Conservation (phyloP, 1,140 invertebrate genomes). For the Leguminivora glycinivorella region DNA sequence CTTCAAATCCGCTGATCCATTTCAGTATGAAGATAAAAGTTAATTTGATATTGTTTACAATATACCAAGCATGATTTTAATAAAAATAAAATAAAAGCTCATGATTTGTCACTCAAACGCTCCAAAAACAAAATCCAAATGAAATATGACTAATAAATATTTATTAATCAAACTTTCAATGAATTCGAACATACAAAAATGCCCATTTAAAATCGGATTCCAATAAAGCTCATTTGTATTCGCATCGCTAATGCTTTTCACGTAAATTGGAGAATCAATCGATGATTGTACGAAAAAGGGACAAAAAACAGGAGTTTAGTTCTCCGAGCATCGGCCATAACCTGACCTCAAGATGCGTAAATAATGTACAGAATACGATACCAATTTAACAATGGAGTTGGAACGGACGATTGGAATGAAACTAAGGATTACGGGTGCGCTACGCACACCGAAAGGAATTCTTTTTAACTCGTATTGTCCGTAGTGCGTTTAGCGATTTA, state of each 20-base stretch:
- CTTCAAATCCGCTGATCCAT: no score
- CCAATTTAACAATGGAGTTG: neutral
- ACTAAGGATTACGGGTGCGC: neutral
- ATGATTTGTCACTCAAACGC: no score
- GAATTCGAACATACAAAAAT: neutral
- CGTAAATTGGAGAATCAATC: constrained; percentile 13
- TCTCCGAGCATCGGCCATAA: no score
- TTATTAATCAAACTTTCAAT: neutral
- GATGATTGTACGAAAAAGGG: neutral
- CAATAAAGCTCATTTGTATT: neutral
- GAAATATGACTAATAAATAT: no score
- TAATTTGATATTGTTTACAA: no score
- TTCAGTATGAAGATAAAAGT: no score
- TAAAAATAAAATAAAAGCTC: no score
- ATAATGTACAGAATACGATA: neutral
- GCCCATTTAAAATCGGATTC: neutral
- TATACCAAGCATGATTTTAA: no score
- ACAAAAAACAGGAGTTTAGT: neutral
- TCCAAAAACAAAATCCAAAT: no score
- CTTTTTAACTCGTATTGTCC: neutral
- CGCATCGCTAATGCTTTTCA: neutral
- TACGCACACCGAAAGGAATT: neutral
- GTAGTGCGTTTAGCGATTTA: neutral
- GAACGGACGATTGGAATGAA: neutral
- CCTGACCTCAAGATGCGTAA: no score